Evolutionary conservation across 2,888 invertebrate species (phyloP).

Genomic region (Baccha elongata): DNA sequence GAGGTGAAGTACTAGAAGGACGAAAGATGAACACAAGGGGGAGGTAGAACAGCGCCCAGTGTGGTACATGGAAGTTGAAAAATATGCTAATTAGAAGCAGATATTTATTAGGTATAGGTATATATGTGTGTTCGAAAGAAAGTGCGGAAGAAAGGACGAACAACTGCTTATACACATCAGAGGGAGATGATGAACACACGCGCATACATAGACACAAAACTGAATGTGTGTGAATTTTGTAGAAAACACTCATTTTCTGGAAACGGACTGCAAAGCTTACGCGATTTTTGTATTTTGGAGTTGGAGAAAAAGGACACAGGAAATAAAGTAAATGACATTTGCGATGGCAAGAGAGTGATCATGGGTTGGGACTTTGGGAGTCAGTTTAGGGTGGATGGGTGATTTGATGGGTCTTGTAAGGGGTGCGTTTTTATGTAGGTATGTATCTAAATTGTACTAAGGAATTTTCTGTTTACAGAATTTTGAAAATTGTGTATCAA

Average conservation of each 20-base stretch:
- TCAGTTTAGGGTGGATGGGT: conserved; percentile 1
- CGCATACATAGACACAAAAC: conserved; percentile 26
- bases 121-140: conserved; percentile 2
- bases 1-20: background rate
- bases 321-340: conserved; percentile 66
- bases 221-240: conserved; percentile 36
- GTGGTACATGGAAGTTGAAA: conserved; percentile 65
- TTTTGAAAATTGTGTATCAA: conserved; percentile 65
- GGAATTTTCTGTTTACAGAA: conserved; percentile 6
- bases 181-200: conserved; percentile 32
- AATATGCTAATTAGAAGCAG: conserved; percentile 73
- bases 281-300: conserved; percentile 31
- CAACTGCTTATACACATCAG: conserved; percentile 7
- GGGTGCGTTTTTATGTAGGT: conserved; percentile 30
- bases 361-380: conserved; percentile 24
- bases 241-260: conserved; percentile 51
- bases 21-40: background rate
- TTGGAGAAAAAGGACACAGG: conserved; percentile 29
- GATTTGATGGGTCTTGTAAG: conserved; percentile 19
- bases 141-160: background rate
- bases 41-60: conserved; percentile 37
- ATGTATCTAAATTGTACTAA: background rate
- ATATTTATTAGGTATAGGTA: conserved; percentile 65
- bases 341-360: conserved; percentile 9
- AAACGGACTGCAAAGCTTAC: conserved; percentile 62